Evolutionary conservation across 2,113 vertebrate genomes (phyloP).

Genomic region (Motacilla alba): DNA sequence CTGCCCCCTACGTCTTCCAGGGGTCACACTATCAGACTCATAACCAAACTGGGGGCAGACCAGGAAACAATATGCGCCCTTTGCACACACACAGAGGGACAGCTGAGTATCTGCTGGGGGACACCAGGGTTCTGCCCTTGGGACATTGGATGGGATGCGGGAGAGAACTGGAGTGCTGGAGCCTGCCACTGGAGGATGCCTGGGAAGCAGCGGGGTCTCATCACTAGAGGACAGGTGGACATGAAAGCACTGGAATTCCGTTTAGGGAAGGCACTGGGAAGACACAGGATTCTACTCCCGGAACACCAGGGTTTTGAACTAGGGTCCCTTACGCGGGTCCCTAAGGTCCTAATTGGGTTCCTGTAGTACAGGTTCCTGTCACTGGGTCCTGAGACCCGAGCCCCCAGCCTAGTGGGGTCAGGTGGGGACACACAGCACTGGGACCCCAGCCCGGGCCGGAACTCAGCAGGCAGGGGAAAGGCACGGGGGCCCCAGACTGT

Average conservation of each 20-base stretch:
- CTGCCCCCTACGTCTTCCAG: not conserved
- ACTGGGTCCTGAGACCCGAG: not conserved
- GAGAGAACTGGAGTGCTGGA: not conserved
- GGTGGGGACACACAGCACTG: not conserved
- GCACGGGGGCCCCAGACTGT: not conserved
- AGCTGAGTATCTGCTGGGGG: no score
- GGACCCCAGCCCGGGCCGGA: not conserved
- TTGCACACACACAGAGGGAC: not conserved
- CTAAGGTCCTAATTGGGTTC: not conserved
- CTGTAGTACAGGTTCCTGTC: not conserved
- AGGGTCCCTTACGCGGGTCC: not conserved
- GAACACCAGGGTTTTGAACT: not conserved
- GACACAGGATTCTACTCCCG: not conserved
- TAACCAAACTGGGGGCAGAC: not conserved
- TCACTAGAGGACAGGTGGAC: not conserved
- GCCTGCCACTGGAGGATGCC: not conserved
- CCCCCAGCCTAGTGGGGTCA: not conserved
- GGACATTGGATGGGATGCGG: not conserved
- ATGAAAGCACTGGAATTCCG: accelerated
- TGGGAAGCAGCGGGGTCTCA: not conserved
- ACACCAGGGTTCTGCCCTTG: not conserved
- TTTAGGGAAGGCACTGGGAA: not conserved
- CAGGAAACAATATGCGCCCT: not conserved
- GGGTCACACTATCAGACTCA: not conserved
- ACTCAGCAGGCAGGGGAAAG: no score